These are phyloP conservation scores for Hirtodrosophila alboralis DNA, from an alignment of 2,888 invertebrate genomes.

Conservation along the genomic window DNA sequence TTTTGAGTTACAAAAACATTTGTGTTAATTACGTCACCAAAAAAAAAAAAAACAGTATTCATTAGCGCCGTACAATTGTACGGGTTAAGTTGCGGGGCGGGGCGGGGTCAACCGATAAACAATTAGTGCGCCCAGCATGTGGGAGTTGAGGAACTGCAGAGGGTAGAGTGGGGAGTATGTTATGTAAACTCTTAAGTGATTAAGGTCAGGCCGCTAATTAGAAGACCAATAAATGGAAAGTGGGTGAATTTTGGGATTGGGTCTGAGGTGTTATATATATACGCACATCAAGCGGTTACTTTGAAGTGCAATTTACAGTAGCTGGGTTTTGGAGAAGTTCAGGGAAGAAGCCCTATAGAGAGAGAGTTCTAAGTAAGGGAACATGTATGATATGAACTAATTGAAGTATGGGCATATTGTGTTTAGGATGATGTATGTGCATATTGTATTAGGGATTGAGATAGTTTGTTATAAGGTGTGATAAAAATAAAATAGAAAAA, in stretches of 20 bases:
- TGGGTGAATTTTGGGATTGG: constrained; percentile 52
- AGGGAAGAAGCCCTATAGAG: constrained; percentile 11
- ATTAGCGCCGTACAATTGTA: constrained; percentile 33
- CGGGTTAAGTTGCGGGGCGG: constrained; percentile 18
- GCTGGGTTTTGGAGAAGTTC: background rate
- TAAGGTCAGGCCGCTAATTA: constrained; percentile 71
- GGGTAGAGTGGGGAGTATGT: constrained; percentile 5
- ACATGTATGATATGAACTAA: background rate
- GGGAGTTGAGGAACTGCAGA: constrained; percentile 29
- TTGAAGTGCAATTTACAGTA: constrained; percentile 35
- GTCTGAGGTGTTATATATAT: constrained; percentile 19
- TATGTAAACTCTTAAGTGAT: constrained; percentile 75
- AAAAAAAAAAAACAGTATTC: constrained; percentile 9
- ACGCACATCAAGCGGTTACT: constrained; percentile 39
- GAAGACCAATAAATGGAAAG: constrained; percentile 60
- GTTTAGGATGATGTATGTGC: no score
- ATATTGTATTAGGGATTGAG: no score
- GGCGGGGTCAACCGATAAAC: constrained; percentile 38
- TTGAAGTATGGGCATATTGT: no score
- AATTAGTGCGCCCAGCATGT: constrained; percentile 41
- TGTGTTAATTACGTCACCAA: constrained; percentile 58
- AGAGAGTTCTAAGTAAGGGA: background rate
- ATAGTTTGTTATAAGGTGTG: no score
- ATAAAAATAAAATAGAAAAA: no score
- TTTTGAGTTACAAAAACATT: constrained; percentile 27